Percentiles rank a stretch among this genome's conserved stretches.
phyloP scores from a whole-genome alignment of 2,797 vertebrate species.

The Tadarida brasiliensis region DNA sequence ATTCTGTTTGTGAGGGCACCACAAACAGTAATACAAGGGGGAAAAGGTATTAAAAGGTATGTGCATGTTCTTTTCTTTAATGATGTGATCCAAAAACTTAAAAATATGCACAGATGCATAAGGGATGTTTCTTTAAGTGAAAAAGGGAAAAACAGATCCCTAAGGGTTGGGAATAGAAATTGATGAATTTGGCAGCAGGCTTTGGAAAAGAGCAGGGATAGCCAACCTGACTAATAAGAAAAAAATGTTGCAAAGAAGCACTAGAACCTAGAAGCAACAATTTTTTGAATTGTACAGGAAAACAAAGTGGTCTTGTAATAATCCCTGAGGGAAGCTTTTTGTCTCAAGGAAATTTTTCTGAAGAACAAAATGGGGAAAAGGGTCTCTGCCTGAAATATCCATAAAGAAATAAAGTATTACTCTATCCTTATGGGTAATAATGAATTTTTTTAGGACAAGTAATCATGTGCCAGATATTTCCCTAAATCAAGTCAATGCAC shows the following conservation, averaged over 20 bases:
- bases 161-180: conserved; percentile 59
- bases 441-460: background rate
- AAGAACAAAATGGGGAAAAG: background rate
- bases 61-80: conserved; percentile 37
- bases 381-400: background rate
- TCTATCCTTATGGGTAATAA: background rate
- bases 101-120: conserved; percentile 56
- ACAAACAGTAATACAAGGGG: background rate
- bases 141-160: background rate
- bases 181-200: conserved; percentile 66
- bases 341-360: conserved; percentile 28
- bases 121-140: conserved; percentile 19
- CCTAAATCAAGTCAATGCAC: background rate
- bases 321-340: background rate
- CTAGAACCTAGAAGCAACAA: conserved; percentile 46
- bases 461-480: background rate
- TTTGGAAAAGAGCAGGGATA: conserved; percentile 68
- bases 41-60: background rate
- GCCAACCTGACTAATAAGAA: conserved; percentile 73
- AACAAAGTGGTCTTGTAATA: conserved; percentile 34
- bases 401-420: background rate
- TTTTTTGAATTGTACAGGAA: conserved; percentile 31
- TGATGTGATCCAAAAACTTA: conserved; percentile 27
- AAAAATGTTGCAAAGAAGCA: conserved; percentile 72
- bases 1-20: background rate